Percentiles rank a stretch among this genome's conserved stretches.
Evolutionary conservation across 2,113 vertebrate species (phyloP).

Genomic region (Crotalus horridus): DNA sequence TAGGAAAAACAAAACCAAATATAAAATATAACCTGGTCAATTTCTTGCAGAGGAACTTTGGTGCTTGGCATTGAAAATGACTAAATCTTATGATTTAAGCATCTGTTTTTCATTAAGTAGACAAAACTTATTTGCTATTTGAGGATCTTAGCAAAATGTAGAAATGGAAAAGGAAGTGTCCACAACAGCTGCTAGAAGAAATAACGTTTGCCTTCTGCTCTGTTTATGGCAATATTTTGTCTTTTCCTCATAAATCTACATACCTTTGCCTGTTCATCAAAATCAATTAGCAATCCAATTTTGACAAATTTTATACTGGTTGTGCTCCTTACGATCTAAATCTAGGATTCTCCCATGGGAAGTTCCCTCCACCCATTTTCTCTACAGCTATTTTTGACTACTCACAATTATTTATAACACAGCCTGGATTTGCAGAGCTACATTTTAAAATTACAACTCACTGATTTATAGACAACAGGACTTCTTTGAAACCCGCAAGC

Average conservation of each 20-base stretch:
- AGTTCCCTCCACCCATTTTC: not conserved
- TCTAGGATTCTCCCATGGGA: not conserved
- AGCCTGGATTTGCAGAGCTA: not conserved
- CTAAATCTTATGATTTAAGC: not conserved
- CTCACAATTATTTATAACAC: slow-evolving; percentile 7
- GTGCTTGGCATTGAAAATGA: not conserved
- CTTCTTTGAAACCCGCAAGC: not conserved
- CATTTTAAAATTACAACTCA: slow-evolving; percentile 11
- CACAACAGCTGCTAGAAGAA: not conserved
- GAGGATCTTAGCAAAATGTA: not conserved
- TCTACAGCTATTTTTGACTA: not conserved
- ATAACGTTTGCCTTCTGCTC: not conserved
- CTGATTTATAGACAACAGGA: slow-evolving; percentile 15
- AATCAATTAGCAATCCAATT: not conserved
- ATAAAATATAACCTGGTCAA: not conserved
- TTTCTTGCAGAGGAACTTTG: not conserved
- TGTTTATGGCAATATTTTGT: not conserved
- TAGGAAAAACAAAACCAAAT: not conserved
- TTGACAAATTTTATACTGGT: not conserved
- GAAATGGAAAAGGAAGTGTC: too few relatives aligned
- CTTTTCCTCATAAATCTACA: not conserved
- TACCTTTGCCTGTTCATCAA: not conserved
- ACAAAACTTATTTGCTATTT: not conserved
- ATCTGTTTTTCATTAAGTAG: not conserved
- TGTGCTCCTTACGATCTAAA: not conserved